Evolutionary conservation across 2,797 vertebrate species (phyloP), one percentile per base, ranked within the genome.

Genomic region (Mus spretus): DNA sequence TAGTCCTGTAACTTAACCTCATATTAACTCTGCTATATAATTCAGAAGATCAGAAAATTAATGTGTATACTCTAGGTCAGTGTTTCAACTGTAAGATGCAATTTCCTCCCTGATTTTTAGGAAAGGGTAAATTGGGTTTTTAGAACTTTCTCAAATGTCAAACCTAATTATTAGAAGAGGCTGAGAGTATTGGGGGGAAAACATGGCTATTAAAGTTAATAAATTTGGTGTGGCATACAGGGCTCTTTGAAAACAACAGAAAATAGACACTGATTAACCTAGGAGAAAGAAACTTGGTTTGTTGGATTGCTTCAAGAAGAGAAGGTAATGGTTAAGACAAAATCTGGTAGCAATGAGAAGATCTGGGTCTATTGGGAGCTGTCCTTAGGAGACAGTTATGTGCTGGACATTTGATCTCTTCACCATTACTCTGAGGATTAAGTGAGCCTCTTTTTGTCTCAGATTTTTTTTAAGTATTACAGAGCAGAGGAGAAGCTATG

Each of bases 1-100:
- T 80, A 2, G 20, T 93, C 26, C 19, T 96, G 87, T n/a, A 47
- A 15, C 3, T 67, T 94, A 84, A 79, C 75, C 31, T 92, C 61
- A 24, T 10, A 74, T 84, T 90, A 91, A 89, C 20, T 55, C 65
- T 17, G 74, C 40, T 81, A 91, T 75, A 11, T 22, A 82, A 90
- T 59, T 44, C 3, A 28, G 22, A 90, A 97, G 24, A 85, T 53
- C 4, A 90, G 63, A 93, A 93, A 93, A 61, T 80, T 77, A 92
- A 55, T 53, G 9, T 87, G 55, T 44, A 15, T 7, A 40, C 2
- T 84, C 34, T 15, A 83, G 17, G 3, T 92, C 87, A 84, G 15
- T 22, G 2, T 70, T 90, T 47, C 67, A 40, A 91, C 75, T 83
- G 63, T 78, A 44, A 28, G 57, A 86, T 37, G 44, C 15, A n/a